These are phyloP conservation scores for Arvicanthis niloticus DNA, from an alignment of 2,113 vertebrate species.

Conservation along the genomic window DNA sequence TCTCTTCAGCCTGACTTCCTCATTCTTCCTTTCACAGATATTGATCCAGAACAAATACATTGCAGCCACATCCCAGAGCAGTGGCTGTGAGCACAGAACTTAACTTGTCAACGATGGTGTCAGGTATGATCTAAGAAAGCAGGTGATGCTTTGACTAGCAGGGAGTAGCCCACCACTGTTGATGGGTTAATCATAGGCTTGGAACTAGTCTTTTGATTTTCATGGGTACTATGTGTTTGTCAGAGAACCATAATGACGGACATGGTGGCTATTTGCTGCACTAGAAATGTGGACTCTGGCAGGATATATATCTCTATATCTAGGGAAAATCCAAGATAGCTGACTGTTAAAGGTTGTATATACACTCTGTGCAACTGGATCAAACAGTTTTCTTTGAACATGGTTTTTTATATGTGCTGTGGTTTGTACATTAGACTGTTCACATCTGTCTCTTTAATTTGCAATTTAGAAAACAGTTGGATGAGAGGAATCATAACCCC, in stretches of 20 bases:
- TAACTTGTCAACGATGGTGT: neutral
- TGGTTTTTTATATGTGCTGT: neutral
- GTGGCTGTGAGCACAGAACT: neutral
- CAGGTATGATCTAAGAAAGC: neutral
- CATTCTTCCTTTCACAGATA: neutral
- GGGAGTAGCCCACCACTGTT: neutral
- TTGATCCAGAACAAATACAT: neutral
- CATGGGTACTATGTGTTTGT: neutral
- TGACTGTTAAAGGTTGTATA: neutral
- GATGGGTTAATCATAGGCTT: neutral
- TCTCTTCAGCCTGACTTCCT: neutral
- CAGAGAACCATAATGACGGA: neutral
- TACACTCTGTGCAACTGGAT: no score
- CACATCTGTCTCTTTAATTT: neutral
- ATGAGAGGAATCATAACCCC: neutral
- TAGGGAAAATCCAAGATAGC: neutral
- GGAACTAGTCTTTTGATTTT: neutral
- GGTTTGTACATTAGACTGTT: neutral
- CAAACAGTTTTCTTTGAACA: neutral
- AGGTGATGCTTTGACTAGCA: neutral
- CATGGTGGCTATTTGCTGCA: neutral
- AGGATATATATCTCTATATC: neutral
- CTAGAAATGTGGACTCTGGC: neutral
- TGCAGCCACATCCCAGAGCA: neutral
- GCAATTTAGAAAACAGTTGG: neutral